phyloP scores from a whole-genome alignment of 2,888 invertebrate species.

The Aleiodes alternator region DNA sequence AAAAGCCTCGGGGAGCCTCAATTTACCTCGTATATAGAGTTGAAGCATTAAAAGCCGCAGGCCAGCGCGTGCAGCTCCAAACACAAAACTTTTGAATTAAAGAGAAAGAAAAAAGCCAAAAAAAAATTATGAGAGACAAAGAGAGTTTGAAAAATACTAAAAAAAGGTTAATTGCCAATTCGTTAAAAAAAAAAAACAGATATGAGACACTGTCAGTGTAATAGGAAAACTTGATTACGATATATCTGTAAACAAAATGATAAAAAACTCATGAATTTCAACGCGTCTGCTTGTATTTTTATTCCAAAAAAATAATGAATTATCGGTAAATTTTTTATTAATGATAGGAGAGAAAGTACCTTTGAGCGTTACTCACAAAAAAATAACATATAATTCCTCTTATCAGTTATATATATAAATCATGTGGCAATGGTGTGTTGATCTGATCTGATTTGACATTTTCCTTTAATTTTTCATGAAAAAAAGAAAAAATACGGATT shows the following conservation, averaged over 20 bases:
- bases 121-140: too few species aligned
- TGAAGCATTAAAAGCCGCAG: constrained; percentile 21
- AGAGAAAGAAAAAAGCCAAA: background rate
- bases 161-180: background rate
- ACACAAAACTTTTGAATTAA: constrained; percentile 3
- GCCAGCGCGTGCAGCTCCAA: constrained; percentile 26
- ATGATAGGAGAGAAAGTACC: constrained; percentile 23
- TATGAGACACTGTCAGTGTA: background rate
- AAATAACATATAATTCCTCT: constrained; percentile 5
- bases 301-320: constrained; percentile 11
- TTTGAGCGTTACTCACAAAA: constrained; percentile 21
- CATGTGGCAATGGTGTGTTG: background rate
- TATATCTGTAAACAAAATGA: constrained; percentile 25
- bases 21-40: constrained; percentile 34
- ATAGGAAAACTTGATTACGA: background rate
- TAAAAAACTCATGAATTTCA: background rate
- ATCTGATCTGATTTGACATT: background rate
- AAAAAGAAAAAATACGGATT: constrained; percentile 20
- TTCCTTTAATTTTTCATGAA: constrained; percentile 32
- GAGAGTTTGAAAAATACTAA: background rate
- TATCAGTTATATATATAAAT: background rate
- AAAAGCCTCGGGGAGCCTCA: constrained; percentile 35
- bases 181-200: background rate
- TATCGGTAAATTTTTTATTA: background rate
- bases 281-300: background rate